Conservation (phyloP, 2,797 vertebrate species). For the Coccyzus lansbergi region DNA sequence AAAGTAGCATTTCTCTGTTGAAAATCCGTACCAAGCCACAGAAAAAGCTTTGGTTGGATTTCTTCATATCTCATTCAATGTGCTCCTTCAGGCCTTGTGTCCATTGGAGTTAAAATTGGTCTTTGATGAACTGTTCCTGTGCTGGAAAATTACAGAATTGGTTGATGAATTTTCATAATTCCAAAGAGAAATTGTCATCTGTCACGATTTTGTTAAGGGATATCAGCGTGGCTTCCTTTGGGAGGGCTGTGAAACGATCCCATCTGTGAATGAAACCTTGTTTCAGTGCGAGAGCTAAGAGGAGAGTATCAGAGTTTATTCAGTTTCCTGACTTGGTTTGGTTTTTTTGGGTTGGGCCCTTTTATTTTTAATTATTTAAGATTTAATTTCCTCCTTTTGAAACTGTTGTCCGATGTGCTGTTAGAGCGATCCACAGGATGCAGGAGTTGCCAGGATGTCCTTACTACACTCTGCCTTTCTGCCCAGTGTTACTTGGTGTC, state of each 20-base stretch:
- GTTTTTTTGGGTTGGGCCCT: neutral
- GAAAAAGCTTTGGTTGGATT: neutral
- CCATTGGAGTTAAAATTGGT: neutral
- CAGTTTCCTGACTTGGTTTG: neutral
- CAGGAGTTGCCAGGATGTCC: neutral
- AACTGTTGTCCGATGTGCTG: neutral
- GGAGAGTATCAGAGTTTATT: neutral
- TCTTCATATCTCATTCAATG: neutral
- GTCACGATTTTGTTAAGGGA: neutral
- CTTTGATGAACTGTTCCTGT: neutral
- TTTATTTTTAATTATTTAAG: neutral
- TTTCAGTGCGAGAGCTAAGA: neutral
- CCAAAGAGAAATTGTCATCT: neutral
- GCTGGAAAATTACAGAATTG: neutral
- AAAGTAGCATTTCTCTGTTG: neutral
- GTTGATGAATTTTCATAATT: neutral
- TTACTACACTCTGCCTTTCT: neutral
- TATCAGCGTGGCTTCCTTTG: neutral
- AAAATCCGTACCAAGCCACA: neutral
- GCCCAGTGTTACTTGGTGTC: neutral
- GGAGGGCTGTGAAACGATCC: neutral
- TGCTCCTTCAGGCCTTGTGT: neutral
- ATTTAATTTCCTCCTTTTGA: constrained; percentile 14
- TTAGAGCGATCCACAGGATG: neutral
- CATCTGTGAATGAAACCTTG: neutral